These are phyloP conservation scores for Osedax frankpressi DNA, from an alignment of 2,888 invertebrate species.

Conservation along the genomic window DNA sequence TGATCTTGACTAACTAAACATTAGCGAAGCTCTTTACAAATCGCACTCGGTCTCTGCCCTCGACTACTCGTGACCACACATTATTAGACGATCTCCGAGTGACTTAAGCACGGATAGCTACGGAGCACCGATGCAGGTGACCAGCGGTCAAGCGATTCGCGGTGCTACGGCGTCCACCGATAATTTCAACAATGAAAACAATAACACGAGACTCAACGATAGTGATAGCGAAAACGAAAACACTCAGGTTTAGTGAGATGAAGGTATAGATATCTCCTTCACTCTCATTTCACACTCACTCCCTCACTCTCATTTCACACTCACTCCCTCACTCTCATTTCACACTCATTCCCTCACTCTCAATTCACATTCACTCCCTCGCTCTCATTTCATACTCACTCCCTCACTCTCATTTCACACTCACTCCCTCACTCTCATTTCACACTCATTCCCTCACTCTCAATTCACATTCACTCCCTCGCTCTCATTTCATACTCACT, in stretches of 20 bases:
- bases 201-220: conserved; percentile 25
- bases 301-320: background rate
- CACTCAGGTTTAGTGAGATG: background rate
- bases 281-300: background rate
- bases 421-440: too few species aligned
- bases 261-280: background rate
- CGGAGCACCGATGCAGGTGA: background rate
- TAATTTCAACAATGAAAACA: conserved; percentile 27
- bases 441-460: too few species aligned
- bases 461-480: too few species aligned
- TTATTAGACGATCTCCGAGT: conserved; percentile 38
- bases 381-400: too few species aligned
- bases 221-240: conserved; percentile 14
- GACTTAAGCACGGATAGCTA: conserved; percentile 37
- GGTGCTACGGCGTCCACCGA: conserved; percentile 16
- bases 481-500: too few species aligned
- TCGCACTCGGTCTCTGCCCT: too few species aligned
- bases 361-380: background rate
- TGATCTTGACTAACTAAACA: too few species aligned
- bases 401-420: too few species aligned
- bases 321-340: background rate
- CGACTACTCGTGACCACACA: too few species aligned
- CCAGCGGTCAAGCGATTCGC: conserved; percentile 1
- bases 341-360: background rate
- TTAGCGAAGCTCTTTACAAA: too few species aligned